Conservation (phyloP, 2,797 vertebrate species). For the Molossus molossus region DNA sequence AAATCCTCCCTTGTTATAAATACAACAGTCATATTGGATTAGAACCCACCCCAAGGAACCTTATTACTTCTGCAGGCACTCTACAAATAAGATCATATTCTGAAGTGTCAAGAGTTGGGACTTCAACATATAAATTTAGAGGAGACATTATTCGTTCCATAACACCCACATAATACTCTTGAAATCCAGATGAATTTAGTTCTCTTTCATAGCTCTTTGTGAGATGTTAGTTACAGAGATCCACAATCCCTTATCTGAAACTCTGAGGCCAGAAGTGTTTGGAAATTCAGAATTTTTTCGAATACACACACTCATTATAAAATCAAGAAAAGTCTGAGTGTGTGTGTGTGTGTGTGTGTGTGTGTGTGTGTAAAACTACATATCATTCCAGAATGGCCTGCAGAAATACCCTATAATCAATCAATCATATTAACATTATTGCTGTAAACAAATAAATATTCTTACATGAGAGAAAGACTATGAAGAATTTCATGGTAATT, state of each 20-base stretch:
- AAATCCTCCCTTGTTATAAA: background rate
- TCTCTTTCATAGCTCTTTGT: background rate
- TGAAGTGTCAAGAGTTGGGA: background rate
- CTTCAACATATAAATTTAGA: background rate
- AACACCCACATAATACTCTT: background rate
- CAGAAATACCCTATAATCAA: background rate
- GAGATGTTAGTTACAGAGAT: background rate
- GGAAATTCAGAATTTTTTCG: background rate
- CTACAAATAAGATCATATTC: background rate
- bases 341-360: too few species aligned
- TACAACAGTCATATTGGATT: too few species aligned
- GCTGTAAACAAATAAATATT: background rate
- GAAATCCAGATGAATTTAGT: background rate
- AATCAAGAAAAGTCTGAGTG: too few species aligned
- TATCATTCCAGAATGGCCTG: background rate
- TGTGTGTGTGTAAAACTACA: background rate
- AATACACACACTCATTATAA: too few species aligned
- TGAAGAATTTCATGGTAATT: background rate
- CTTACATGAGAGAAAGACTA: background rate
- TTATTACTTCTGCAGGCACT: background rate
- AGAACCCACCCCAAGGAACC: background rate
- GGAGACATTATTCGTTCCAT: background rate
- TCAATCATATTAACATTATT: background rate
- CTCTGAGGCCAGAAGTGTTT: background rate
- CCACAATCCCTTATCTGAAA: background rate